Evolutionary conservation across 2,888 invertebrate genomes (phyloP).

Genomic region (Nemotelus pantherinus): DNA sequence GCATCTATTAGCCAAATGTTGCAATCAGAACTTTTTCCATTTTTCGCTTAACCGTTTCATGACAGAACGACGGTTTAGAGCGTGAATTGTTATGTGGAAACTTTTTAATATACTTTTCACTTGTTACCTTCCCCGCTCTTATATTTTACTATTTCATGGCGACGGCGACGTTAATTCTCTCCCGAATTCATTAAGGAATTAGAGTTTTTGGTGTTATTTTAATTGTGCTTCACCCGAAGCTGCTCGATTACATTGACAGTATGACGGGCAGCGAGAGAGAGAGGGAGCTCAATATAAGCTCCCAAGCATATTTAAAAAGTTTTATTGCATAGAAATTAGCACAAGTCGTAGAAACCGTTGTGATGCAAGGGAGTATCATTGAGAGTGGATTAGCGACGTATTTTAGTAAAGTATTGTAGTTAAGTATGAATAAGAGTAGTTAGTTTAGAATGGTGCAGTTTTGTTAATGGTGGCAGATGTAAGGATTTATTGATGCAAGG

Average conservation of each 20-base stretch:
- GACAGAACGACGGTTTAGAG: background rate
- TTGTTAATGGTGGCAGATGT: background rate
- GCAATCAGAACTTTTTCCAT: constrained; percentile 26
- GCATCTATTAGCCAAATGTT: constrained; percentile 34
- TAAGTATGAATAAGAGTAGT: constrained; percentile 17
- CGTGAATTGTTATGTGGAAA: constrained; percentile 40
- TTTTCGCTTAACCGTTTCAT: background rate
- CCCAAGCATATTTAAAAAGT: constrained; percentile 41
- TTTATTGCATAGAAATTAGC: constrained; percentile 37
- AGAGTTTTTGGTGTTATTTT: constrained; percentile 2
- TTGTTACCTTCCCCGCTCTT: background rate
- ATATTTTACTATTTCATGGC: constrained; percentile 17
- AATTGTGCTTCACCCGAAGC: too few species aligned
- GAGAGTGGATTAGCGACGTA: constrained; percentile 33
- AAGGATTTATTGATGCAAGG: constrained; percentile 21
- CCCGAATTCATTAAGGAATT: constrained; percentile 39
- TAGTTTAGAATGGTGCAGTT: constrained; percentile 5
- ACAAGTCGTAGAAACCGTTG: constrained; percentile 31
- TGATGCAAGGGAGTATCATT: constrained; percentile 13
- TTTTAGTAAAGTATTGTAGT: constrained; percentile 3
- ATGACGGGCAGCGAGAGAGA: background rate
- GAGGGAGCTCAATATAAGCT: background rate
- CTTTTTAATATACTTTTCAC: constrained; percentile 37
- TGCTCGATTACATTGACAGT: background rate
- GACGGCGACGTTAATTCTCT: constrained; percentile 11